Evolutionary conservation across 1,140 invertebrate genomes (phyloP), one percentile per base, ranked within the genome.

Genomic region (Drosophila albomicans): DNA sequence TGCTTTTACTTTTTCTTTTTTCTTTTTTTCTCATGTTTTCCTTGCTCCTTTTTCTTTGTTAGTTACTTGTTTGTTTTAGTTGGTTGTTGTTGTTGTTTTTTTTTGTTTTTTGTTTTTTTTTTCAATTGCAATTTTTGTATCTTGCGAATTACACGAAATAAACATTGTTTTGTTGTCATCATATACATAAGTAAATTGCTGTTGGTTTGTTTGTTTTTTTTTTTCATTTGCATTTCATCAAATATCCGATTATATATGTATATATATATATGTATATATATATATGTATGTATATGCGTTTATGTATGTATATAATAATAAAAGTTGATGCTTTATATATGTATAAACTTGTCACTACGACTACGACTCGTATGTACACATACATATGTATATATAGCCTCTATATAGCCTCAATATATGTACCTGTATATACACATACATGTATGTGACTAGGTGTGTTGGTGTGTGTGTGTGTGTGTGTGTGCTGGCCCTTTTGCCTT

Each of bases 151-250:
- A 54, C 69, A 62, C 72, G 49, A 82, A 78, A 81, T 52, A 82
- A 81, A 69, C 68, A 71, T 66, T 62, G 16, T 58, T 75, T 59
- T 54, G 16, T 58, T 75, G 54, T 54, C 20, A 0, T 63, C 56
- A 57, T 52, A 69, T 66, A 63, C 86, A n/a, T 43, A 87, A 87
- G 82, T 87, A 86, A 87, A 87, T 86, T 86, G 82, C 82, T 86
- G 82, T 82, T 82, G 11, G 35, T 7, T 38, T 38, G 35, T 38
- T 38, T 51, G 41, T 72, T 28, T 58, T 68, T 28, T 58, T 68
- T 56, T 35, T 38, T 30, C 25, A 69, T 78, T 81, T 69, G 61
- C 71, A 38, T 63, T 25, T 69, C 56, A 45, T 70, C 61, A 82
- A 82, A 82, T 82, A 67, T 82, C 57, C 67, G 38, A 71, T 63